Evolutionary conservation across 1,140 invertebrate species (phyloP).

Genomic region (Campoletis sonorensis): DNA sequence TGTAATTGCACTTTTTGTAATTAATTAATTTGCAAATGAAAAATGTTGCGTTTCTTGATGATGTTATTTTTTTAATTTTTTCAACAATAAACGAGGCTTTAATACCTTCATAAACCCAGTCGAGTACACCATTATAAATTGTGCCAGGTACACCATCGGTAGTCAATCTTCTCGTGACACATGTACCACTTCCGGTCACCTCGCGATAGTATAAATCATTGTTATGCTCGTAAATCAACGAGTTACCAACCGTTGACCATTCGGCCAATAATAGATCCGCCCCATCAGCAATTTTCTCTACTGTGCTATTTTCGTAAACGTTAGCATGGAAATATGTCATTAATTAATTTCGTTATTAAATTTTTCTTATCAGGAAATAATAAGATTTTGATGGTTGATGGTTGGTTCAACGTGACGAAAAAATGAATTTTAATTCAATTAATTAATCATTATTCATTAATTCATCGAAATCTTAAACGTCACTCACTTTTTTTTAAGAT

Average conservation of each 20-base stretch:
- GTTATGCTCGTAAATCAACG: constrained; percentile 83
- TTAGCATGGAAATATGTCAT: constrained; percentile 23
- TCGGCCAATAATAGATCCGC: constrained; percentile 76
- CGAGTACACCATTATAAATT: constrained; percentile 87
- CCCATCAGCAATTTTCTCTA: constrained; percentile 73
- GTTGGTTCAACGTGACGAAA: too few species aligned
- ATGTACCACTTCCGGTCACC: constrained; percentile 56
- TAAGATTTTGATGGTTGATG: too few species aligned
- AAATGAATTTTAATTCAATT: too few species aligned
- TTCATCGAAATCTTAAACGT: constrained; percentile 46
- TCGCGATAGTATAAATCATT: constrained; percentile 89
- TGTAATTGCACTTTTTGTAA: too few species aligned
- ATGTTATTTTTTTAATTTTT: neutral
- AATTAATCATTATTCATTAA: too few species aligned
- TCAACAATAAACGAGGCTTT: neutral
- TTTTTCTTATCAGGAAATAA: too few species aligned
- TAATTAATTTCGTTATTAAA: constrained; percentile 61
- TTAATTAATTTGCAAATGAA: neutral
- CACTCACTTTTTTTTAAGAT: constrained; percentile 75
- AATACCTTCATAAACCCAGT: constrained; percentile 86
- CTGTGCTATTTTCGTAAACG: constrained; percentile 63
- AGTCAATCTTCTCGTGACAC: constrained; percentile 76
- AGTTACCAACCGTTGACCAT: constrained; percentile 81
- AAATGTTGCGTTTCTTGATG: neutral
- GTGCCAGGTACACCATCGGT: constrained; percentile 78